phyloP scores from a whole-genome alignment of 2,797 vertebrate species.

The Dipus sagitta region DNA sequence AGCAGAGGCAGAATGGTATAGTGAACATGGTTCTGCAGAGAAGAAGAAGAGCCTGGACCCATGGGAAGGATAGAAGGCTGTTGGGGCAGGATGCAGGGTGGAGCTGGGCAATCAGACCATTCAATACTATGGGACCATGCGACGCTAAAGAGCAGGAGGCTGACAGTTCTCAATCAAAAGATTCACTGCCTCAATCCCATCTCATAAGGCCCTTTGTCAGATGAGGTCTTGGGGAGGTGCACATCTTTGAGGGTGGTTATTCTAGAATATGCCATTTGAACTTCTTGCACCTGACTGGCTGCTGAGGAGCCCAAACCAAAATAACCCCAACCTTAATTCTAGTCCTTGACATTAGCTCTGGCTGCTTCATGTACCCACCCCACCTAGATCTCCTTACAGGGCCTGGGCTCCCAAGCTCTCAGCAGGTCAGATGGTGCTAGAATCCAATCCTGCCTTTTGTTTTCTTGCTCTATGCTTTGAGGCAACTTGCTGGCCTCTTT shows the following conservation, averaged over 20 bases:
- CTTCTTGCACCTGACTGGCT: neutral
- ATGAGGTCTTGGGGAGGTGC: neutral
- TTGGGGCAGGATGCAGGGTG: neutral
- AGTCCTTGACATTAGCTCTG: neutral
- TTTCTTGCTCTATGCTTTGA: neutral
- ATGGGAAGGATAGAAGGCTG: neutral
- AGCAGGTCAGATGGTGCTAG: neutral
- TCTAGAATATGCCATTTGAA: neutral
- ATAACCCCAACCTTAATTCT: neutral
- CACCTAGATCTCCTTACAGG: accelerated
- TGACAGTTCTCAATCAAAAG: neutral
- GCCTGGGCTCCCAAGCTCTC: neutral
- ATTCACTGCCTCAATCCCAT: neutral
- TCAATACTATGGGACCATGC: neutral
- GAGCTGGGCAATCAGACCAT: neutral
- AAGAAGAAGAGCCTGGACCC: accelerated
- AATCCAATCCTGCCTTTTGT: neutral
- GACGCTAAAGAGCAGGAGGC: neutral
- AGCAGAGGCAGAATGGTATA: neutral
- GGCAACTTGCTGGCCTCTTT: neutral
- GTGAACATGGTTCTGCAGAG: accelerated
- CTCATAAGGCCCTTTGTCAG: neutral
- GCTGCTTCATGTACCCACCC: accelerated
- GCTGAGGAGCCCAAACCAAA: neutral
- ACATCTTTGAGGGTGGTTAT: neutral